Evolutionary conservation across 2,888 invertebrate species (phyloP), one percentile per base, ranked within the genome.

Genomic region (Chymomyza procnemis): DNA sequence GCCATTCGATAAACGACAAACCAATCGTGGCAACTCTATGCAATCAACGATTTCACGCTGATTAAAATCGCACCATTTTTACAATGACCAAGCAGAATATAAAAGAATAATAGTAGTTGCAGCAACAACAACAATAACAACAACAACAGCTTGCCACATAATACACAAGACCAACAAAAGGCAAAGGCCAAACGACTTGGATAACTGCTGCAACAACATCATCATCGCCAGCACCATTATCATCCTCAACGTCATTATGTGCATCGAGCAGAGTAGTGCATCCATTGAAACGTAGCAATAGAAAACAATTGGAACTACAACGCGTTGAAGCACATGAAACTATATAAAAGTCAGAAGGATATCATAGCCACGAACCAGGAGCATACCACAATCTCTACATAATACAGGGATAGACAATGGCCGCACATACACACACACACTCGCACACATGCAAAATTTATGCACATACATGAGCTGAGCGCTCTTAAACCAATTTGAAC

Each of bases 61-160:
- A 83, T 81, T 81, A 84, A 80, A 81, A 84, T 84, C 84, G 64
- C 72, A 71, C 72, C 69, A 74, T 73, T 72, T 73, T 62, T 67
- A 59, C 66, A n/a, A 67, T 8, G 30, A 16, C 69, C 57, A 62
- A 77, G 61, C 64, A 64, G 71, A 73, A 71, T 63, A 75, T 59
- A 73, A 76, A 78, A 78, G 71, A 86, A 81, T 73, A 69, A 66
- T 16, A 61, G 50, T 74, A 70, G 61, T 66, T 65, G 69, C 18
- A 52, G 9, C 52, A 19, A 52, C 52, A 21, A 52, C 66, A 66
- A 61, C 61, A 58, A 22, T 34, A 26, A 34, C 47, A 56, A 34
- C 54, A 9, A 26, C 52, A 5, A 21, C 21, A 48, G 18, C 47
- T 22, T 16, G 4, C 16, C 21, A 16, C 19, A 16, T 54, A 4